Evolutionary conservation across 2,113 vertebrate species (phyloP).

Genomic region (Cephalopterus ornatus): DNA sequence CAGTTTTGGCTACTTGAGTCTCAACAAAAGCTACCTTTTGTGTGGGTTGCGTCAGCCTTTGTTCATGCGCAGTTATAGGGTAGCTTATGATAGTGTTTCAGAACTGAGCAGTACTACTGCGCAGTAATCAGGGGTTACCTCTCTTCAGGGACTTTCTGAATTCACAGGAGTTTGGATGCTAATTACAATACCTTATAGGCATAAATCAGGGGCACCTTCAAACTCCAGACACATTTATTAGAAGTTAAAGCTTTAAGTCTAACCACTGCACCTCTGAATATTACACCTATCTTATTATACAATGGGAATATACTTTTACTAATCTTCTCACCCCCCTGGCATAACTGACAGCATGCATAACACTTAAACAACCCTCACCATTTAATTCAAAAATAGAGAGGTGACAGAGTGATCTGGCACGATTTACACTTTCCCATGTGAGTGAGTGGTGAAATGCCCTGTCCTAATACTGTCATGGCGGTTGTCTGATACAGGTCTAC

Average conservation of each 20-base stretch:
- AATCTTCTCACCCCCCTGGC: background rate
- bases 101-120: background rate
- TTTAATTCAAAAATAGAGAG: background rate
- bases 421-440: background rate
- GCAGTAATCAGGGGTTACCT: background rate
- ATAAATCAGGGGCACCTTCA: background rate
- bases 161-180: background rate
- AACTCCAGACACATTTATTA: background rate
- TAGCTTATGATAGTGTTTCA: background rate
- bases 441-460: background rate
- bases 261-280: background rate
- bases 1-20: background rate
- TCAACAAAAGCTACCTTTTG: background rate
- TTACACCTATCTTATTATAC: background rate
- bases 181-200: background rate
- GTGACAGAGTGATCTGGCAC: background rate
- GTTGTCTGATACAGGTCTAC: background rate
- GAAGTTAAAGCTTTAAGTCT: background rate
- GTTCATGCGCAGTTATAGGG: background rate
- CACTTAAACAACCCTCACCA: background rate
- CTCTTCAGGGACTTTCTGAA: background rate
- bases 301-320: background rate
- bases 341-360: background rate
- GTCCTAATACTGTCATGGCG: background rate
- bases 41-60: background rate